Conservation (phyloP, 1,140 invertebrate species). For the Acyrthosiphon pisum region DNA sequence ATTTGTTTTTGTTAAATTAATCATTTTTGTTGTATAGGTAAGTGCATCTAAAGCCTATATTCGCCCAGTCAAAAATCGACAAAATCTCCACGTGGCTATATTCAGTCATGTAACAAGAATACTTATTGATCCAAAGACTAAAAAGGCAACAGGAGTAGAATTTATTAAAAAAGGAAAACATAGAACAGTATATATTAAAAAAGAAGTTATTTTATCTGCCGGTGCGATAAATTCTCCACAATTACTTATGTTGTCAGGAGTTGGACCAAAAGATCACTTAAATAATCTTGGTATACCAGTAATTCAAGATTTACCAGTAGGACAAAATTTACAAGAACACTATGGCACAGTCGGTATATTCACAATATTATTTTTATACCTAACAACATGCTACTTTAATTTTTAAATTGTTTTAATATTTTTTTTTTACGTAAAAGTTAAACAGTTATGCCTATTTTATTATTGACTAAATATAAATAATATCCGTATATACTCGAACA, state of each 20-base stretch:
- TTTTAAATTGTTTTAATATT: background rate
- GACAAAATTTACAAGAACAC: constrained; percentile 82
- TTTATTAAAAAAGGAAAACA: constrained; percentile 67
- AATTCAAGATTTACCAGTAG: constrained; percentile 74
- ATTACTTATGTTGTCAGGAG: constrained; percentile 76
- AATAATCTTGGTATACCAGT: constrained; percentile 72
- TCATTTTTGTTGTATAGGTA: constrained; percentile 62
- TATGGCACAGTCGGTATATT: constrained; percentile 63
- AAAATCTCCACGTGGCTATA: constrained; percentile 76
- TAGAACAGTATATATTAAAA: constrained; percentile 65
- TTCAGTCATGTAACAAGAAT: constrained; percentile 73
- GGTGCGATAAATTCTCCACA: constrained; percentile 75
- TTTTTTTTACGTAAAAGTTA: background rate
- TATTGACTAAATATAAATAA: background rate
- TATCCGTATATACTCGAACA: background rate
- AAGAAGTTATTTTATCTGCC: constrained; percentile 74
- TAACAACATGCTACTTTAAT: background rate
- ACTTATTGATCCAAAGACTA: constrained; percentile 69
- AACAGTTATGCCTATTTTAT: background rate
- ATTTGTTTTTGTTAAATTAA: background rate
- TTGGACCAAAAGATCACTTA: constrained; percentile 75
- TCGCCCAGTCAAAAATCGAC: constrained; percentile 65
- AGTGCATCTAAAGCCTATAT: constrained; percentile 72
- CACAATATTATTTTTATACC: background rate
- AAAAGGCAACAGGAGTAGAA: constrained; percentile 72